phyloP scores from a whole-genome alignment of 1,140 invertebrate genomes.

The Homarus americanus region DNA sequence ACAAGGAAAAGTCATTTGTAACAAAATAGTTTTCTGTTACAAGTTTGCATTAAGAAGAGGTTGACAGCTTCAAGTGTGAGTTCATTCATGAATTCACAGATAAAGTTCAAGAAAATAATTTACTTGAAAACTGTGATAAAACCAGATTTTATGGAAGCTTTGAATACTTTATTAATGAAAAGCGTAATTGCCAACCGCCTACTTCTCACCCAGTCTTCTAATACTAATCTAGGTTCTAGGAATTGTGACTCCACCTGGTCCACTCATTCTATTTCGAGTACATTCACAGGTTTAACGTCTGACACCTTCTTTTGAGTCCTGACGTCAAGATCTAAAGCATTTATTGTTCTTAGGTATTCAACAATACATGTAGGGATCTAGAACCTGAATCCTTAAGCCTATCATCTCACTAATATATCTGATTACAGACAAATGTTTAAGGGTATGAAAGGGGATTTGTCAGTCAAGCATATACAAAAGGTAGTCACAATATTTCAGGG shows the following conservation, averaged over 20 bases:
- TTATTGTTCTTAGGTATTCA: background rate
- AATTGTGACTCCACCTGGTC: background rate
- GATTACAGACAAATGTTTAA: background rate
- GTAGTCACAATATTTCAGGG: background rate
- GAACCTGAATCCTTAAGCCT: background rate
- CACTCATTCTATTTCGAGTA: background rate
- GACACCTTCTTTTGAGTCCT: background rate
- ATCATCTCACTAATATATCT: constrained; percentile 4
- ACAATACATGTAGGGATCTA: background rate
- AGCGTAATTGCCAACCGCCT: background rate
- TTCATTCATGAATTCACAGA: background rate
- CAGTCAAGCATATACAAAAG: background rate
- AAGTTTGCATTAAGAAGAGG: background rate
- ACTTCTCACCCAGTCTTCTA: background rate
- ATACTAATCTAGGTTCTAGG: background rate
- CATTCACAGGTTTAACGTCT: background rate
- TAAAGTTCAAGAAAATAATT: background rate
- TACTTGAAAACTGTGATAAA: background rate
- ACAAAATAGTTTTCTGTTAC: background rate
- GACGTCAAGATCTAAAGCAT: background rate
- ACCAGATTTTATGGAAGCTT: background rate
- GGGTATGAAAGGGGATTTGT: background rate
- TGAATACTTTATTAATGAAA: background rate
- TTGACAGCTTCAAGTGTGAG: background rate
- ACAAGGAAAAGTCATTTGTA: background rate